Percentiles rank a stretch among this genome's conserved stretches.
phyloP scores from a whole-genome alignment of 2,888 invertebrate genomes.

The Camptogramma bilineatum region DNA sequence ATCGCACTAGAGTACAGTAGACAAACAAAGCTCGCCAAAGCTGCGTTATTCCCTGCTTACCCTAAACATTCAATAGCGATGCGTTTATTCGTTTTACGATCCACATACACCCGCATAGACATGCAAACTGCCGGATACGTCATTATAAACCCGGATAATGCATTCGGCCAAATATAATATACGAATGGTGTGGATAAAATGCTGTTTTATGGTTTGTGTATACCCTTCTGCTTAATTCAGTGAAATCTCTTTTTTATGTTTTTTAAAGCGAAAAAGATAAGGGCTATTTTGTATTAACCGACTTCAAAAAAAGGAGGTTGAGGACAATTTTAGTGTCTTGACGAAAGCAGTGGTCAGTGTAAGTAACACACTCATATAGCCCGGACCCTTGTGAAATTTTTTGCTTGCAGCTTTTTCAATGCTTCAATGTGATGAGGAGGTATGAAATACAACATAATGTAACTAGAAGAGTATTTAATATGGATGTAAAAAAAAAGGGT shows the following conservation, averaged over 20 bases:
- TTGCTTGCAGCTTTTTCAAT: too few species aligned
- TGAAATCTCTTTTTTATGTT: background rate
- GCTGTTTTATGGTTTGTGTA: conserved; percentile 4
- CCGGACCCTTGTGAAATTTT: too few species aligned
- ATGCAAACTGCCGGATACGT: conserved; percentile 49
- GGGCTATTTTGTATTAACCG: too few species aligned
- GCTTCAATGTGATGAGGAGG: too few species aligned
- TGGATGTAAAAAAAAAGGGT: too few species aligned
- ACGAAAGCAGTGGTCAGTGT: too few species aligned
- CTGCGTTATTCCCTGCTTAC: conserved; percentile 45
- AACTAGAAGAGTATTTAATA: too few species aligned
- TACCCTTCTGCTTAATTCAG: background rate
- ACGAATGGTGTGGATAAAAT: conserved; percentile 7
- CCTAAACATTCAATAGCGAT: conserved; percentile 60
- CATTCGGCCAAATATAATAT: conserved; percentile 11
- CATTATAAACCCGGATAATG: conserved; percentile 25
- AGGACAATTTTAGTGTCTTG: too few species aligned
- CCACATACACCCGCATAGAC: conserved; percentile 41
- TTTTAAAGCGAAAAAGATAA: background rate
- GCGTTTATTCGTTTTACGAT: conserved; percentile 59
- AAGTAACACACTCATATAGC: too few species aligned
- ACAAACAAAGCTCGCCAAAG: conserved; percentile 14
- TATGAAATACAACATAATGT: too few species aligned
- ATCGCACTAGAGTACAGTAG: background rate
- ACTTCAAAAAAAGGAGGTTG: too few species aligned